Base-by-base conservation (phyloP, 92 coral and sea anemone species). In the Porites rus region DNA sequence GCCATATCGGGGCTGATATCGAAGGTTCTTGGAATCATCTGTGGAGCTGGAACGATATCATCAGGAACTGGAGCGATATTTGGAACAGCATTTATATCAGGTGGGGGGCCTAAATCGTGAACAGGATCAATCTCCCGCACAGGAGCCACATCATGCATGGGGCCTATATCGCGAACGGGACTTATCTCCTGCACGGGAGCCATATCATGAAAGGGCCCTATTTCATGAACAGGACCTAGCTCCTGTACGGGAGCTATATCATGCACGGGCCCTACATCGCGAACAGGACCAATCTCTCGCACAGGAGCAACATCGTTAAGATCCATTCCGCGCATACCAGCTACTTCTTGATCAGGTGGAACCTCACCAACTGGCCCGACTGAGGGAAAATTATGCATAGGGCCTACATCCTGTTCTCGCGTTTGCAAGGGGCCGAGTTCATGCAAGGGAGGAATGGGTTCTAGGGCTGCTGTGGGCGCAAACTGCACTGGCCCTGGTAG, bases 141-240 rank as follows among this genome's bases (percentile, higher is more conserved):
- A 6, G 51, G 74, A 19, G 8, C 70, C 54, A 63, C 17, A 21
- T 18, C 70, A 38, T 60, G 69, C 6, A 77, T 20, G 2, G 63
- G 69, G 11, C 16, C 4, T 56, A 56, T 56, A 56, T 10, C 16
- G 16, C 13, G 61, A 56, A 8, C 61, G 0, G 61, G 61, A 56
- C 61, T 14, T 14, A 56, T 11, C 61, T 56, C 61, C 11, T 56
- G 61, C 61, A 56, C 4, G 61, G 80, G 71, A 10, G 14, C 87
- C 16, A 31, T 21, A 18, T 74, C 87, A 59, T 21, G 78, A 14
- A 51, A 17, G 11, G 87, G 87, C 25, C 63, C 38, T 12, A 83
- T 18, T 5, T 83, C 72, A 18, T 28, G 52, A 51, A 31, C 38
- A 5, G 87, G 71, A 0, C 50, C 24, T 24, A 18, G 6, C 51